Percentiles rank a stretch among this genome's conserved stretches.
Conservation (phyloP, 1,140 invertebrate genomes). For the Pseudomyrmex pallidus region DNA sequence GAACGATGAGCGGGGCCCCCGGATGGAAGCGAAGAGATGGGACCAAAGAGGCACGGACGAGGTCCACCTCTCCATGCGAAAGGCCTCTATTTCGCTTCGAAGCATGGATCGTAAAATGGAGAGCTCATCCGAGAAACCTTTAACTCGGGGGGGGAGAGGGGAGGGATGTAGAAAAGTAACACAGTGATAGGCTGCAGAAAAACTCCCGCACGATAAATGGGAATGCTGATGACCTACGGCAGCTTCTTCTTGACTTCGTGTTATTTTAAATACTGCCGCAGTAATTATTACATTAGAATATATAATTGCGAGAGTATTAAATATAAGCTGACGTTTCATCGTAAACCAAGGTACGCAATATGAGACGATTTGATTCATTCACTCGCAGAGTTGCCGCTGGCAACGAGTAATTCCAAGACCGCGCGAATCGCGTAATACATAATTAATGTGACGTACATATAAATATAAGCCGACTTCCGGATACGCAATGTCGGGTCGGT, state of each 20-base stretch:
- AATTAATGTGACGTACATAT: constrained; percentile 8
- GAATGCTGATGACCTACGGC: background rate
- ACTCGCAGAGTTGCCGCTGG: background rate
- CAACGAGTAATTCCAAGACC: background rate
- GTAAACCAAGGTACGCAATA: no score
- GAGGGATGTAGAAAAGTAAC: constrained; percentile 3
- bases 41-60: constrained; percentile 2
- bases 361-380: background rate
- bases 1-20: constrained; percentile 20
- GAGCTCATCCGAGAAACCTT: constrained; percentile 61
- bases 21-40: constrained; percentile 39
- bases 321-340: background rate
- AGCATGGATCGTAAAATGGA: constrained; percentile 71
- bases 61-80: constrained; percentile 58
- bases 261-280: no score
- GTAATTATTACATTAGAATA: no score
- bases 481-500: constrained; percentile 8
- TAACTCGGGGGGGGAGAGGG: constrained; percentile 6
- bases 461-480: constrained; percentile 19
- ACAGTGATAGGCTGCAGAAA: background rate
- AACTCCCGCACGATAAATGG: background rate
- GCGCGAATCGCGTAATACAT: background rate
- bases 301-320: background rate
- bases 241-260: background rate
- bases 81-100: constrained; percentile 63